A percentile compares a stretch with the other conserved stretches of the same genome.
phyloP scores from a whole-genome alignment of 2,888 invertebrate genomes.

The Ophioninae sp. region DNA sequence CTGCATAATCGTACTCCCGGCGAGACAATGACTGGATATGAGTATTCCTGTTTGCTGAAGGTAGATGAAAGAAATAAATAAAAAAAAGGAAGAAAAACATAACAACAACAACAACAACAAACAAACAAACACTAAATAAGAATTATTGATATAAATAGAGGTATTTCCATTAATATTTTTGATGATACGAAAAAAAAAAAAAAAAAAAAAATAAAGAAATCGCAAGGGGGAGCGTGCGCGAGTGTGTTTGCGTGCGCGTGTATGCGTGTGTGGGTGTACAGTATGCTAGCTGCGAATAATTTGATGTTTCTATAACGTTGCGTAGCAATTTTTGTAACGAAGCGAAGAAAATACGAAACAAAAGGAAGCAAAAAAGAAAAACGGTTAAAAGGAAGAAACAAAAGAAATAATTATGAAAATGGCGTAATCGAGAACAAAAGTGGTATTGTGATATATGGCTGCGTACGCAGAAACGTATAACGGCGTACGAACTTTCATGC shows the following conservation, averaged over 20 bases:
- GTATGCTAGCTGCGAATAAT: constrained; percentile 50
- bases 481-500: constrained; percentile 51
- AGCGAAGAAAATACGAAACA: constrained; percentile 40
- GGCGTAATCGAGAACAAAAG: constrained; percentile 59
- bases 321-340: constrained; percentile 61
- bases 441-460: constrained; percentile 73
- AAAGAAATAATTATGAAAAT: background rate
- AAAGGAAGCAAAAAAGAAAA: background rate
- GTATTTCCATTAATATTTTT: constrained; percentile 79
- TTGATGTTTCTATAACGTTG: constrained; percentile 55
- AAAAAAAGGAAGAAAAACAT: background rate
- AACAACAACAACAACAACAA: background rate
- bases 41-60: constrained; percentile 77
- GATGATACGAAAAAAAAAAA: constrained; percentile 72
- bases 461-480: constrained; percentile 70
- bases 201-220: constrained; percentile 74
- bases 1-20: constrained; percentile 72
- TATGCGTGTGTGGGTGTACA: constrained; percentile 50
- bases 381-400: background rate
- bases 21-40: constrained; percentile 75
- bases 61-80: constrained; percentile 47
- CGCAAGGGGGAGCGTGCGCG: constrained; percentile 59
- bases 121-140: constrained; percentile 65
- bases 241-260: constrained; percentile 25
- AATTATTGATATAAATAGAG: constrained; percentile 75